These are phyloP conservation scores for Phylloscopus trochiloides DNA, from an alignment of 2,113 vertebrate genomes.

Conservation along the genomic window DNA sequence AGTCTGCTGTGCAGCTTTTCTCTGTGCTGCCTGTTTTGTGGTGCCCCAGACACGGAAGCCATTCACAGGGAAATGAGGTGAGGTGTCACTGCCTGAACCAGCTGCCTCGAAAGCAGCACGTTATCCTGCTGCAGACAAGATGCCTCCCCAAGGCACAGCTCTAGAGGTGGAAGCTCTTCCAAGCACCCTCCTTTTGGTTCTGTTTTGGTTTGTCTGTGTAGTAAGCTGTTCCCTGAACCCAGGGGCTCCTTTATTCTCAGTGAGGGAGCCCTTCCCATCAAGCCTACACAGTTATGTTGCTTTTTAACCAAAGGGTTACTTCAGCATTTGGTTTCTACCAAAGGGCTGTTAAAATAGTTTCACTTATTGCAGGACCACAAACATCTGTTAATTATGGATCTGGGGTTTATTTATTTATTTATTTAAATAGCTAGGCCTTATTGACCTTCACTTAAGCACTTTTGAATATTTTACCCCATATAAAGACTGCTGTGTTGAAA, in stretches of 20 bases:
- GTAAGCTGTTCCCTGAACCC: background rate
- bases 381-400: slow-evolving; percentile 51
- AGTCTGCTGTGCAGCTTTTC: background rate
- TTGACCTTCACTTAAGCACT: slow-evolving; percentile 40
- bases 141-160: background rate
- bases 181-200: background rate
- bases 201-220: background rate
- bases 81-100: background rate
- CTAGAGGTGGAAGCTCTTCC: background rate
- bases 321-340: slow-evolving; percentile 40
- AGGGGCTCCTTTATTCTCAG: background rate
- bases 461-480: slow-evolving; percentile 31
- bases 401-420: slow-evolving; percentile 11
- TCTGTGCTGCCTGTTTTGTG: background rate
- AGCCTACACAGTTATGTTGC: background rate
- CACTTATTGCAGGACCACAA: slow-evolving; percentile 61
- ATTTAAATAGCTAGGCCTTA: slow-evolving; percentile 24
- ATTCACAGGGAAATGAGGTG: background rate
- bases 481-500: slow-evolving; percentile 27
- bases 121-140: background rate
- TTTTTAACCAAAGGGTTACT: slow-evolving; percentile 30
- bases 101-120: background rate
- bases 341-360: slow-evolving; percentile 62
- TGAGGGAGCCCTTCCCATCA: background rate
- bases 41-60: background rate